Base-by-base conservation (phyloP, 2,888 invertebrate genomes). In the Cerastoderma edule region DNA sequence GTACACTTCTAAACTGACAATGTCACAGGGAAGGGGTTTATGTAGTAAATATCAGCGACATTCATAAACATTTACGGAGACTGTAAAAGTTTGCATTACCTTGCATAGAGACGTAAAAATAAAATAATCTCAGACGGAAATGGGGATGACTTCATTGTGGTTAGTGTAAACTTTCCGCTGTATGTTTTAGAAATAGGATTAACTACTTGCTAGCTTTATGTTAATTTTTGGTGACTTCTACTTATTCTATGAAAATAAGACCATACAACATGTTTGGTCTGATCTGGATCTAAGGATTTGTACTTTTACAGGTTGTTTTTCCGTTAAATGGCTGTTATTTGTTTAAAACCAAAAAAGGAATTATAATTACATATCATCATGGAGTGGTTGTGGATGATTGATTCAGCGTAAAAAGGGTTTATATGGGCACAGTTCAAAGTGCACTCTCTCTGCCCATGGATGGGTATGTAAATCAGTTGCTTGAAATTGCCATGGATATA, bases 91-190 rank as follows among this genome's bases (percentile, higher is more conserved):
- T 28, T 39, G 60, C 22, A 33, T 27, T 8, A 33, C 27, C 27
- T 6, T 39, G 33, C 5, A n/a, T 56, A 32, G 19, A 35, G 13
- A 60, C 60, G 13, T 39, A 60, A 60, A 33, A 24, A n/a, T 24
- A n/a, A n/a, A 2, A 24, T 1, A 27, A 60, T n/a, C 13, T 35
- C 35, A 60, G 39, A 24, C 60, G 60, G 60, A 60, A 39, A 60
- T 60, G 39, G 27, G 8, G 60, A 60, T 60, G 60, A 60, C 60
- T 60, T 60, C 60, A 60, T 60, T 60, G 60, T 60, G 60, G 60
- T 60, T 60, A 60, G 60, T 35, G 60, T 60, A 60, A 60, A 60
- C 39, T 60, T 60, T 35, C 24, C 22, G 22, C 32, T 30, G 22
- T 39, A 24, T 50, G 24, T 50, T 50, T 50, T 50, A 50, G 33